Evolutionary conservation across 1,140 invertebrate species (phyloP).

Genomic region (Metopolophium dirhodum): DNA sequence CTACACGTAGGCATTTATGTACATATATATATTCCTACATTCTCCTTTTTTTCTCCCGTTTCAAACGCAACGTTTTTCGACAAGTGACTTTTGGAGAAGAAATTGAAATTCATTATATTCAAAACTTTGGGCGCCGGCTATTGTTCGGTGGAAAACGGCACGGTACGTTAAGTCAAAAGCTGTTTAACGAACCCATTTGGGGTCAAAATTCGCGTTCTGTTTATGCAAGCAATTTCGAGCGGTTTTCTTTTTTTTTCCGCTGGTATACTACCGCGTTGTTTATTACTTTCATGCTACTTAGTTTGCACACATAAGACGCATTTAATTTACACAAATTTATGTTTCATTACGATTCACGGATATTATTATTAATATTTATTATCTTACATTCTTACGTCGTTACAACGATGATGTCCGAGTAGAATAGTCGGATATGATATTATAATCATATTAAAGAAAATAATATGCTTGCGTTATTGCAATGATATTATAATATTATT

Average conservation of each 20-base stretch:
- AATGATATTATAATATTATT: too few species aligned
- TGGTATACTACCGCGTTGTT: not conserved
- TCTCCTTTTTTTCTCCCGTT: not conserved
- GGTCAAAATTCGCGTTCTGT: not conserved
- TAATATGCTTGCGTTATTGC: too few species aligned
- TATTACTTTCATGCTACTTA: constrained; percentile 12
- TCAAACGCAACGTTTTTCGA: not conserved
- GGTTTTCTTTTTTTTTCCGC: not conserved
- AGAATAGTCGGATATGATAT: not conserved
- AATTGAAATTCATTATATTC: not conserved
- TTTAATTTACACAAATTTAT: constrained; percentile 21
- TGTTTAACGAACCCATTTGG: constrained; percentile 4
- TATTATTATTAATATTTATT: constrained; percentile 5
- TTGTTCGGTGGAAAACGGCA: not conserved
- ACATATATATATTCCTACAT: not conserved
- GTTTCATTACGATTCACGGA: not conserved
- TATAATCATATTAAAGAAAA: not conserved
- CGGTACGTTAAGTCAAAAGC: constrained; percentile 17
- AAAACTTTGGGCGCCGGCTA: not conserved
- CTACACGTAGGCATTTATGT: not conserved
- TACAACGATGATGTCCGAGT: not conserved
- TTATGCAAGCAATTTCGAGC: constrained; percentile 12
- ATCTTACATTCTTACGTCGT: not conserved
- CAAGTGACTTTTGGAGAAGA: not conserved
- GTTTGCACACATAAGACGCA: not conserved